A percentile compares a stretch with the other conserved stretches of the same genome.
These are phyloP conservation scores for Phrynocephalus versicolor DNA, from an alignment of 2,113 vertebrate genomes.

Conservation along the genomic window DNA sequence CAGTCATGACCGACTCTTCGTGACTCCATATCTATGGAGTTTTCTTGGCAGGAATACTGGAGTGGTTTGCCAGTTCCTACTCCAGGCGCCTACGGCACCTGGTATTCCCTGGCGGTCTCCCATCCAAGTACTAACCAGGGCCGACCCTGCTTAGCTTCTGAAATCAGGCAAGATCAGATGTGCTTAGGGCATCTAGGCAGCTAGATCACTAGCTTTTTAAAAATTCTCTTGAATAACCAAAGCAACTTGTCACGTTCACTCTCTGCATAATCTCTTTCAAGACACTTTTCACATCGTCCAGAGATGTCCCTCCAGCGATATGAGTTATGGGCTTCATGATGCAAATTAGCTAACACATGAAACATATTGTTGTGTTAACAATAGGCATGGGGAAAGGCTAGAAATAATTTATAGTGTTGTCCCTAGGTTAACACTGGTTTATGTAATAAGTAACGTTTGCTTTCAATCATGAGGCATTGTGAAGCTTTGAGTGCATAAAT, in stretches of 20 bases:
- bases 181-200: no score
- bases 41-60: no score
- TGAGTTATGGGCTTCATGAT: neutral
- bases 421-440: constrained; percentile 1
- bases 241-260: constrained; percentile 1
- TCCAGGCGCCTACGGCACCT: no score
- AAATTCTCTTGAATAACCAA: neutral
- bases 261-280: neutral
- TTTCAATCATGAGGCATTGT: neutral
- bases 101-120: no score
- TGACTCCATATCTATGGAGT: no score
- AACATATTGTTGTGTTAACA: neutral
- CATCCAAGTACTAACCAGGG: no score
- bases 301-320: neutral
- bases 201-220: no score
- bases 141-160: no score
- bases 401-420: neutral
- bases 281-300: neutral
- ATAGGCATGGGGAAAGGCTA: neutral
- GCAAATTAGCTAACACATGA: neutral
- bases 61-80: no score
- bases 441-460: neutral
- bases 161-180: no score
- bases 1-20: no score
- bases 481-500: neutral